phyloP scores from a whole-genome alignment of 1,140 invertebrate genomes.

The Mactra quadrangularis region DNA sequence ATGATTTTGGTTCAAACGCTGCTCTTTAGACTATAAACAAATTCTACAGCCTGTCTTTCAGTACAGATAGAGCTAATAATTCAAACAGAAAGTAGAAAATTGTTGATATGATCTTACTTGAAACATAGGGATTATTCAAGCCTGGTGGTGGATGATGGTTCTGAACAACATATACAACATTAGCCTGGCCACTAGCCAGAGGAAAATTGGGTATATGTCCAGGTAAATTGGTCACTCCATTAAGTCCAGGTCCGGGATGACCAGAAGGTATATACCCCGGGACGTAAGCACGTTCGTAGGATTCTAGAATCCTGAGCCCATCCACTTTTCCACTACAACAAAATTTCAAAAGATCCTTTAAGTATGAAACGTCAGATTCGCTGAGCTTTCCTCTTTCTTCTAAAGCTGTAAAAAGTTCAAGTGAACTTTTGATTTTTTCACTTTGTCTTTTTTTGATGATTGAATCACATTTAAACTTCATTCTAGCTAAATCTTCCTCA shows the following conservation, averaged over 20 bases:
- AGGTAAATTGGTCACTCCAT: too few species aligned
- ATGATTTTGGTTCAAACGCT: too few species aligned
- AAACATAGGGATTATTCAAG: background rate
- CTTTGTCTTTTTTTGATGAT: constrained; percentile 63
- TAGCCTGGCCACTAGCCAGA: background rate
- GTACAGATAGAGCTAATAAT: too few species aligned
- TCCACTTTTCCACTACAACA: constrained; percentile 65
- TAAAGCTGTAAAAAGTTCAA: constrained; percentile 68
- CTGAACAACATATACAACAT: constrained; percentile 34
- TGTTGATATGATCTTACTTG: too few species aligned
- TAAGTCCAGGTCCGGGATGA: background rate
- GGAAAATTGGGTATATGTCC: background rate
- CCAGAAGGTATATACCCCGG: background rate
- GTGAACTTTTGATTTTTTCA: constrained; percentile 62
- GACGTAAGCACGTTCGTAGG: constrained; percentile 42
- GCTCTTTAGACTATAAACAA: too few species aligned
- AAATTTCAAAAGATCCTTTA: constrained; percentile 61
- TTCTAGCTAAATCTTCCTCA: constrained; percentile 52
- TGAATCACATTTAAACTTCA: constrained; percentile 70
- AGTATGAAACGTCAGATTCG: constrained; percentile 53
- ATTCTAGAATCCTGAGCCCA: constrained; percentile 62
- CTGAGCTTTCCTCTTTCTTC: constrained; percentile 65
- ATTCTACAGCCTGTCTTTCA: too few species aligned
- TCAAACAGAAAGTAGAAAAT: too few species aligned
- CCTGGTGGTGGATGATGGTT: background rate